Percentiles rank a stretch among this genome's conserved stretches.
Evolutionary conservation across 2,113 vertebrate genomes (phyloP).

Genomic region (Neodontobutis hainanensis): DNA sequence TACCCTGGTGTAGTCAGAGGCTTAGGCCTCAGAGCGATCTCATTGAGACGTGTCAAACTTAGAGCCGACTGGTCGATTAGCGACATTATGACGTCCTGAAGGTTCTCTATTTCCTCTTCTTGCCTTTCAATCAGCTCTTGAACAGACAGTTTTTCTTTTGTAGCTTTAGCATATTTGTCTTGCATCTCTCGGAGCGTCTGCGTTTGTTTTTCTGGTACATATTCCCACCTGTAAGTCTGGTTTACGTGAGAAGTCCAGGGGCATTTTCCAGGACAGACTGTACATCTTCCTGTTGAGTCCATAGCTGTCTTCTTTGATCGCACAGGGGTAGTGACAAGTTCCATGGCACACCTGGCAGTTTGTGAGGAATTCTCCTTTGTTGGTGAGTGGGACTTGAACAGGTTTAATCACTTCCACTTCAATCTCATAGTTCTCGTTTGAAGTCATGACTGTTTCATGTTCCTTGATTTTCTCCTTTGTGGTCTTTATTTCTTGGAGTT

Average conservation of each 20-base stretch:
- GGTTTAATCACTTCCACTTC: constrained; percentile 40
- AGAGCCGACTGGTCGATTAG: constrained; percentile 39
- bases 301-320: constrained; percentile 38
- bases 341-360: constrained; percentile 60
- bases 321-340: constrained; percentile 63
- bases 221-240: constrained; percentile 46
- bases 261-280: constrained; percentile 50
- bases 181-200: constrained; percentile 37
- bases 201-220: constrained; percentile 30
- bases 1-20: constrained; percentile 58
- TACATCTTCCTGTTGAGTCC: constrained; percentile 15
- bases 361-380: constrained; percentile 41
- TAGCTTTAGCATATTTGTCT: constrained; percentile 33
- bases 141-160: constrained; percentile 14
- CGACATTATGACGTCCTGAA: constrained; percentile 9
- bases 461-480: constrained; percentile 44
- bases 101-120: constrained; percentile 26
- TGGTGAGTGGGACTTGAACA: constrained; percentile 11
- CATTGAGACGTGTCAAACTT: constrained; percentile 48
- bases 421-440: constrained; percentile 48
- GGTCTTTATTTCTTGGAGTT: constrained; percentile 37
- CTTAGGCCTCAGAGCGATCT: constrained; percentile 60
- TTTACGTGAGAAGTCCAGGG: constrained; percentile 37
- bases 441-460: constrained; percentile 37
- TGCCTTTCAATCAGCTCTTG: constrained; percentile 40